Conservation (phyloP, 2,888 invertebrate species). For the Rhynchonema sp. region DNA sequence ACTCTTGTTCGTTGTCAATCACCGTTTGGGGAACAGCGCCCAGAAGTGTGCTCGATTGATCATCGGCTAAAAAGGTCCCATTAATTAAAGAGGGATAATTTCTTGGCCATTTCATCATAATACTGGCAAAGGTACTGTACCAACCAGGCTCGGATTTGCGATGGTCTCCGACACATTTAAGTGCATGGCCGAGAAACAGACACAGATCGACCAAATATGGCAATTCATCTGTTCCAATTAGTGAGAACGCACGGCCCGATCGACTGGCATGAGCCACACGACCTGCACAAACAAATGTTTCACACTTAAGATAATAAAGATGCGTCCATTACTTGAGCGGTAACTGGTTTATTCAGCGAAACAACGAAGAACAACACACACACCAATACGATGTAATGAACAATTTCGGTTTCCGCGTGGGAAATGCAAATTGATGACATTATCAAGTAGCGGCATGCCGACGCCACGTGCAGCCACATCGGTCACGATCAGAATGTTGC, state of each 20-base stretch:
- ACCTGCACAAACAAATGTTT: conserved; percentile 24
- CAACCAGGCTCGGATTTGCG: too few species aligned
- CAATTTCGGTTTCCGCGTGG: too few species aligned
- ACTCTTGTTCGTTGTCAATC: neutral
- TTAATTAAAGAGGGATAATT: too few species aligned
- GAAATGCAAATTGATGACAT: conserved; percentile 85
- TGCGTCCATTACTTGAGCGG: too few species aligned
- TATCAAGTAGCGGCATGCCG: conserved; percentile 84
- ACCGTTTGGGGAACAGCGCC: neutral
- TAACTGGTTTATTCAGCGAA: too few species aligned
- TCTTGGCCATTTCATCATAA: too few species aligned
- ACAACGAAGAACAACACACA: conserved; percentile 34
- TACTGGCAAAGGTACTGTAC: too few species aligned
- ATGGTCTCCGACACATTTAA: too few species aligned
- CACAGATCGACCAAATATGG: conserved; percentile 82
- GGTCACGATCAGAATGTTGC: conserved; percentile 67
- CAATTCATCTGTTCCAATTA: conserved; percentile 70
- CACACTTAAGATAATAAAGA: neutral
- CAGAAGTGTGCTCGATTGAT: neutral
- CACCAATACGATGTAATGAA: conserved; percentile 81
- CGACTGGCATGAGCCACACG: conserved; percentile 88
- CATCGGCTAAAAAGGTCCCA: too few species aligned
- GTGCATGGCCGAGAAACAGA: conserved; percentile 57
- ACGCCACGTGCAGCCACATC: conserved; percentile 95
- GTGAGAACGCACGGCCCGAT: conserved; percentile 69